Percentiles rank a stretch among this genome's conserved stretches.
phyloP scores from a whole-genome alignment of 2,888 invertebrate species.

The Meganola albula region DNA sequence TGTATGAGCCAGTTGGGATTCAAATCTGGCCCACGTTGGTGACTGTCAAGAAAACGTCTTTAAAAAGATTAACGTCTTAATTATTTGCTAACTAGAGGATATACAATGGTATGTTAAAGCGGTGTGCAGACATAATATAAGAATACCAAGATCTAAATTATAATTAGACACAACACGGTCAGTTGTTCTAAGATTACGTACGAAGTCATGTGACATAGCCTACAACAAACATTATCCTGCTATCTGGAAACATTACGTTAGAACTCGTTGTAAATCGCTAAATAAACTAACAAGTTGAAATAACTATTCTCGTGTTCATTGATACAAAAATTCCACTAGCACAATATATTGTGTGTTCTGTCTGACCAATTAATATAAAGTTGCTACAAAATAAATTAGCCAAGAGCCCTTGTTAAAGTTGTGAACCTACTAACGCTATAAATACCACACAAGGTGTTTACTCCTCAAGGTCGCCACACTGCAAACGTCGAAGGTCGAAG shows the following conservation, averaged over 20 bases:
- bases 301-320: slow-evolving; percentile 7
- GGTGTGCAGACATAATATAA: too few species aligned
- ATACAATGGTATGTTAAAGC: too few species aligned
- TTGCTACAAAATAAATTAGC: slow-evolving; percentile 12
- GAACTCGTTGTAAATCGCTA: slow-evolving; percentile 19
- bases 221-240: slow-evolving; percentile 33
- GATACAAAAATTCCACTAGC: slow-evolving; percentile 15
- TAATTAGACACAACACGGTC: slow-evolving; percentile 66
- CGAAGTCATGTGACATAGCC: slow-evolving; percentile 57
- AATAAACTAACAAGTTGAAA: slow-evolving; percentile 19
- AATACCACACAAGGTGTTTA: slow-evolving; percentile 5
- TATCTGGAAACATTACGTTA: slow-evolving; percentile 24
- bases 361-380: slow-evolving; percentile 18
- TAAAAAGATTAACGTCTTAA: too few species aligned
- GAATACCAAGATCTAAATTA: slow-evolving; percentile 45
- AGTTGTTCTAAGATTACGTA: slow-evolving; percentile 65
- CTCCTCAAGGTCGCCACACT: slow-evolving; percentile 19
- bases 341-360: slow-evolving; percentile 9
- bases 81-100: too few species aligned
- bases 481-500: slow-evolving; percentile 10
- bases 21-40: too few species aligned
- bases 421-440: too few species aligned
- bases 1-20: too few species aligned
- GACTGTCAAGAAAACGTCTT: too few species aligned
- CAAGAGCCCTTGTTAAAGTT: too few species aligned